Evolutionary conservation across 2,113 vertebrate genomes (phyloP).

Genomic region (Todiramphus saurophagus): DNA sequence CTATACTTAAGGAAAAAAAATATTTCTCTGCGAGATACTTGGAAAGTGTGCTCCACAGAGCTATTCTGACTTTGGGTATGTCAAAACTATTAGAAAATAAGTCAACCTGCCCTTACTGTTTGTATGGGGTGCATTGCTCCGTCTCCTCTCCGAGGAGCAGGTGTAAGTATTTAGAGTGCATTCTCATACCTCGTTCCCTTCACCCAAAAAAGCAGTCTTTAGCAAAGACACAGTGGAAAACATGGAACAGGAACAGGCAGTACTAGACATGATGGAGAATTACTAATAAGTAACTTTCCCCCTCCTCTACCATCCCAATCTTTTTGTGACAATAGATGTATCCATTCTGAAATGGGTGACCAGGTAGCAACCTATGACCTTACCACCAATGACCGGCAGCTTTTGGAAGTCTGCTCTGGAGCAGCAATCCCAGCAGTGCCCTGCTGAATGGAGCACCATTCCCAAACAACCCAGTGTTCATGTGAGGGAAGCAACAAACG

Average conservation of each 20-base stretch:
- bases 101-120: neutral
- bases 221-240: neutral
- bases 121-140: neutral
- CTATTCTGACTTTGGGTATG: neutral
- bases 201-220: neutral
- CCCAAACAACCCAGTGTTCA: neutral
- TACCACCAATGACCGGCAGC: accelerated
- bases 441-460: neutral
- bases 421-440: neutral
- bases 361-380: accelerated
- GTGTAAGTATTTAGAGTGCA: neutral
- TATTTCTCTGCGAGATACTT: neutral
- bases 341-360: accelerated
- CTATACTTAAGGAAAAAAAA: neutral
- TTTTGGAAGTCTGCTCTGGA: neutral
- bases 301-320: accelerated
- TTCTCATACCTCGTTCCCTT: neutral
- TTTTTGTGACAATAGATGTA: neutral
- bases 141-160: neutral
- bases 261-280: neutral
- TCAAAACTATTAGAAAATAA: neutral
- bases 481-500: neutral
- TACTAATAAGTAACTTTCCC: neutral
- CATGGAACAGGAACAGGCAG: neutral
- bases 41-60: neutral